Conservation (phyloP, 2,888 invertebrate genomes). For the Trissonchulus latispiculum region DNA sequence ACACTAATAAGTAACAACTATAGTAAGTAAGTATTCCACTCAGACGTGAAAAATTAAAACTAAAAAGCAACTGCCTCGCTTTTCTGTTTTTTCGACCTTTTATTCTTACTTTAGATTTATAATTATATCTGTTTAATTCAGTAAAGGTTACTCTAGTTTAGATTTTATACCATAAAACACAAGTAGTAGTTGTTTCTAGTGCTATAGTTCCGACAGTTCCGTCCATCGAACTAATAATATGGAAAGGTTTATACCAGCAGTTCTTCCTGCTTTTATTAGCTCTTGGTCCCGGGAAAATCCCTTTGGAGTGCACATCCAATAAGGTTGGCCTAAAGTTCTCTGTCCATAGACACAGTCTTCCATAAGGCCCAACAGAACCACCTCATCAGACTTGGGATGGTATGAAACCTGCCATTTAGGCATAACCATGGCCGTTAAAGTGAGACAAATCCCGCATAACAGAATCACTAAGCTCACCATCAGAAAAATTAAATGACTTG, state of each 20-base stretch:
- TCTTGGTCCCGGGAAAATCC: background rate
- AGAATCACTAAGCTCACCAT: too few relatives aligned
- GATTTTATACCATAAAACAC: too few relatives aligned
- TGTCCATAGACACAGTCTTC: background rate
- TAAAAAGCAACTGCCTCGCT: too few relatives aligned
- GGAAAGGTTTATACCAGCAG: too few relatives aligned
- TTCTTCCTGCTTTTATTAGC: background rate
- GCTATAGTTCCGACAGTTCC: background rate
- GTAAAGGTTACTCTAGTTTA: too few relatives aligned
- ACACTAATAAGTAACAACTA: too few relatives aligned
- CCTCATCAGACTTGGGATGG: background rate
- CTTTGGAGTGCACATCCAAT: background rate
- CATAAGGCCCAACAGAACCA: background rate
- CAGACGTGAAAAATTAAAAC: too few relatives aligned
- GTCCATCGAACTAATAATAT: background rate
- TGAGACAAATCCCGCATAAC: background rate
- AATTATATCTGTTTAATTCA: too few relatives aligned
- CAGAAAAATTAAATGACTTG: too few relatives aligned
- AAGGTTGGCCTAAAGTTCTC: background rate
- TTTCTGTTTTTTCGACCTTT: background rate
- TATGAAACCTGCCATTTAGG: background rate
- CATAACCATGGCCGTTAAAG: background rate
- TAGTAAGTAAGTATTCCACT: too few relatives aligned
- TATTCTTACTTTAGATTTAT: background rate
- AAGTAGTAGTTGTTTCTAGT: too few relatives aligned